phyloP scores from a whole-genome alignment of 2,888 invertebrate genomes.

The Eupithecia inturbata region DNA sequence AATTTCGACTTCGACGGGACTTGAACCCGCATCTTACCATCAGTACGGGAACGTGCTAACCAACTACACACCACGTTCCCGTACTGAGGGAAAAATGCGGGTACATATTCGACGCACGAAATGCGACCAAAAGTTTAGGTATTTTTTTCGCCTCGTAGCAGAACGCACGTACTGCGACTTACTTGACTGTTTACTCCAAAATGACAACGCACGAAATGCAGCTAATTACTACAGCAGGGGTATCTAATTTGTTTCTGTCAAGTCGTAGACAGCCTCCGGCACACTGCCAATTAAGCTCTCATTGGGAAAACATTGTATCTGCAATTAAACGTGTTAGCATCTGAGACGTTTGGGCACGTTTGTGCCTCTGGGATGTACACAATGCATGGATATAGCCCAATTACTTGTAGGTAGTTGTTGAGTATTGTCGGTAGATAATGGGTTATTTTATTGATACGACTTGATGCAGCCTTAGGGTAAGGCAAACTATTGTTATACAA shows the following conservation, averaged over 20 bases:
- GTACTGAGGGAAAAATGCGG: too few species aligned
- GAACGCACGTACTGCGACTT: too few species aligned
- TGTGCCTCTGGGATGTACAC: not conserved
- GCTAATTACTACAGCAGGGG: not conserved
- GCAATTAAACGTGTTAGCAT: constrained; percentile 3
- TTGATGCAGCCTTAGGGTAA: not conserved
- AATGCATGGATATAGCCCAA: constrained; percentile 2
- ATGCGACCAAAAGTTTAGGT: too few species aligned
- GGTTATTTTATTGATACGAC: not conserved
- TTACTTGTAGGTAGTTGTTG: not conserved
- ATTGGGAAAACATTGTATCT: constrained; percentile 17
- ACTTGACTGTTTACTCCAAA: too few species aligned
- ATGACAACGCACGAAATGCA: too few species aligned
- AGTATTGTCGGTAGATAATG: not conserved
- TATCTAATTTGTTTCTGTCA: constrained; percentile 20
- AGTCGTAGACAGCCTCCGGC: constrained; percentile 11
- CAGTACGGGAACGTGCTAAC: too few species aligned
- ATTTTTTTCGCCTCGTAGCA: too few species aligned
- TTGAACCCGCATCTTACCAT: too few species aligned
- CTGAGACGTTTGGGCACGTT: constrained; percentile 9
- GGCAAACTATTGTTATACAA: not conserved
- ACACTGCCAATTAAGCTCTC: constrained; percentile 14
- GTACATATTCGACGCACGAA: too few species aligned
- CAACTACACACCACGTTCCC: too few species aligned
- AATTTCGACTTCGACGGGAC: too few species aligned